Evolutionary conservation across 2,113 vertebrate genomes (phyloP).

Genomic region (Monopterus albus): DNA sequence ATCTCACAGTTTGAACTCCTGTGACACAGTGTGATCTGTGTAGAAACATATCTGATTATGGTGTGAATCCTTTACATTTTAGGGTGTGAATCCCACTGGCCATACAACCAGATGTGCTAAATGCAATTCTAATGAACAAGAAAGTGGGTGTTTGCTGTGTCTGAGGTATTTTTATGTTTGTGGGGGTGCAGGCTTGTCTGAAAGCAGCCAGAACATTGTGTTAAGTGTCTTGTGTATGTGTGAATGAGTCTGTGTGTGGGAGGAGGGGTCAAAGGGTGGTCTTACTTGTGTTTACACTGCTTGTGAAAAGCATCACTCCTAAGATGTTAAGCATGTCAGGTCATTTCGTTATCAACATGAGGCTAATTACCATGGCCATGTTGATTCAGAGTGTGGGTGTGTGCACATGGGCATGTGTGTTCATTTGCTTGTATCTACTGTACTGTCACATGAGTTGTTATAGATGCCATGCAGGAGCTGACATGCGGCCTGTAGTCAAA

Average conservation of each 20-base stretch:
- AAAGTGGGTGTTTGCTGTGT: not conserved
- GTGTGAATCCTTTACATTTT: not conserved
- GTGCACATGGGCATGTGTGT: not conserved
- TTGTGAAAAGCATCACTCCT: slow-evolving; percentile 72
- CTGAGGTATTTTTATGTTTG: slow-evolving; percentile 29
- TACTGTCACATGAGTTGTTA: slow-evolving; percentile 58
- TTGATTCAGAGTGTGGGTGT: slow-evolving; percentile 40
- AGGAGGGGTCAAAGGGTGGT: slow-evolving; percentile 46
- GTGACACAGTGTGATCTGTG: not conserved
- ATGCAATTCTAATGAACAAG: not conserved
- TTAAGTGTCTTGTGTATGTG: slow-evolving; percentile 15
- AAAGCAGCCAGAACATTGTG: slow-evolving; percentile 13
- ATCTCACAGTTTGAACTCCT: not conserved
- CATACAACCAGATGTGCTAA: slow-evolving; percentile 12
- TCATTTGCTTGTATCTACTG: slow-evolving; percentile 50
- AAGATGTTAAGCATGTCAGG: slow-evolving; percentile 80
- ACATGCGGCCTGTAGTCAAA: slow-evolving; percentile 68
- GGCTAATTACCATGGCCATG: slow-evolving; percentile 83
- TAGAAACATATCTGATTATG: not conserved
- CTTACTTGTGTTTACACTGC: slow-evolving; percentile 83
- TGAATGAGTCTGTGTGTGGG: slow-evolving; percentile 25
- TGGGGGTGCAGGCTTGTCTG: not conserved
- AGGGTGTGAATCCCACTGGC: not conserved
- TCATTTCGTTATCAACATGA: slow-evolving; percentile 87
- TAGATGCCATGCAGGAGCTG: slow-evolving; percentile 63